These are phyloP conservation scores for Callinectes sapidus DNA, from an alignment of 2,888 invertebrate genomes.

Conservation along the genomic window DNA sequence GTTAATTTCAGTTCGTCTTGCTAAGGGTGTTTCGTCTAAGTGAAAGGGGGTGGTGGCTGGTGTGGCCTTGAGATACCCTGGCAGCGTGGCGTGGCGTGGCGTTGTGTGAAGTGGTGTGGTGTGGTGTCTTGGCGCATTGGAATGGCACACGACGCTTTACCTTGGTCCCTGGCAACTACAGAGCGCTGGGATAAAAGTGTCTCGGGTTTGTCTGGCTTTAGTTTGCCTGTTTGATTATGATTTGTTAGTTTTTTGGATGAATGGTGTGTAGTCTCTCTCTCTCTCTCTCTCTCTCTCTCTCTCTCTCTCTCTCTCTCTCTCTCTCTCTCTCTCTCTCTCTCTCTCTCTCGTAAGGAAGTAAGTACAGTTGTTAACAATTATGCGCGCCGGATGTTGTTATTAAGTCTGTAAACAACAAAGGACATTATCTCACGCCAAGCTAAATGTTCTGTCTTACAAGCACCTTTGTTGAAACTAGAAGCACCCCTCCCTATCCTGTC, in stretches of 20 bases:
- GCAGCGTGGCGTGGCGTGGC: background rate
- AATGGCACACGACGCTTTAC: background rate
- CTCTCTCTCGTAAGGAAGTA: background rate
- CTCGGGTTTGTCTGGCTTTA: background rate
- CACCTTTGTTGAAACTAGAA: background rate
- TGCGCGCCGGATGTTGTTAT: background rate
- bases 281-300: slow-evolving; percentile 35
- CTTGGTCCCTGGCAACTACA: background rate
- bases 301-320: background rate
- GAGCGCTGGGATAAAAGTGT: background rate
- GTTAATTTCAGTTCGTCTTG: background rate
- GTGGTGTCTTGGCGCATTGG: too few relatives aligned
- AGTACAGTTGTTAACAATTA: background rate
- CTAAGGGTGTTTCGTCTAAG: background rate
- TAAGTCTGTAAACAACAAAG: background rate
- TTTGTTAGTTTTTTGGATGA: background rate
- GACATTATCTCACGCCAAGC: background rate
- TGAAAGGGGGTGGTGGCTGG: background rate
- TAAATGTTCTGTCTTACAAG: background rate
- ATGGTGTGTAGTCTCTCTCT: background rate
- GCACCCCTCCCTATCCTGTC: background rate
- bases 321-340: background rate
- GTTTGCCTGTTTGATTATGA: background rate
- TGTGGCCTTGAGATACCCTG: slow-evolving; percentile 12
- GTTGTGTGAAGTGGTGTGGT: background rate